These are phyloP conservation scores for Dicyrtomina minuta DNA, from an alignment of 2,888 invertebrate genomes.

Conservation along the genomic window DNA sequence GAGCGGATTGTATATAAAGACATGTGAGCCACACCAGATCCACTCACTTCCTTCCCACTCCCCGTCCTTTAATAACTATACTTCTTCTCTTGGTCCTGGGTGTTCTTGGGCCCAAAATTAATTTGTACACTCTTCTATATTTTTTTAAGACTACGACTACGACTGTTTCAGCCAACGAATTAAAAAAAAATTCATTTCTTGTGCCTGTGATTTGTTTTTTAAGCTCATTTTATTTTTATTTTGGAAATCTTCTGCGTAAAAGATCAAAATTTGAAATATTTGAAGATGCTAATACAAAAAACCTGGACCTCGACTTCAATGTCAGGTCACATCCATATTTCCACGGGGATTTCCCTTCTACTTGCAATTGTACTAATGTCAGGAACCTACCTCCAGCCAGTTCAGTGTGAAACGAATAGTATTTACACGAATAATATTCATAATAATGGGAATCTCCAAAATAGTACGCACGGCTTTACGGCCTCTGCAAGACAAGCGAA, in stretches of 20 bases:
- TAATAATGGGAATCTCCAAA: background rate
- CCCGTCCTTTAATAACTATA: too few relatives aligned
- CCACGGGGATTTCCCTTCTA: background rate
- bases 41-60: conserved; percentile 6
- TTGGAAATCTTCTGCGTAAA: too few relatives aligned
- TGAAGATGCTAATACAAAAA: too few relatives aligned
- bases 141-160: background rate
- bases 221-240: too few relatives aligned
- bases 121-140: background rate
- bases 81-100: background rate
- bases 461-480: background rate
- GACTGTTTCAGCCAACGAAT: too few relatives aligned
- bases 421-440: background rate
- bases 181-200: too few relatives aligned
- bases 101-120: background rate
- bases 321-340: too few relatives aligned
- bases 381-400: background rate
- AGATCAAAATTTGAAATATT: too few relatives aligned
- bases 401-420: background rate
- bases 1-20: background rate
- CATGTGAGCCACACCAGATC: background rate
- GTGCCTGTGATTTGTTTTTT: too few relatives aligned
- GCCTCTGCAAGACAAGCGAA: conserved; percentile 43
- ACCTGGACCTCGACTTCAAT: too few relatives aligned
- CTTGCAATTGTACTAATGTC: background rate